Percentiles rank a stretch among this genome's conserved stretches.
Evolutionary conservation across 2,797 vertebrate genomes (phyloP).

Genomic region (Labroides dimidiatus): DNA sequence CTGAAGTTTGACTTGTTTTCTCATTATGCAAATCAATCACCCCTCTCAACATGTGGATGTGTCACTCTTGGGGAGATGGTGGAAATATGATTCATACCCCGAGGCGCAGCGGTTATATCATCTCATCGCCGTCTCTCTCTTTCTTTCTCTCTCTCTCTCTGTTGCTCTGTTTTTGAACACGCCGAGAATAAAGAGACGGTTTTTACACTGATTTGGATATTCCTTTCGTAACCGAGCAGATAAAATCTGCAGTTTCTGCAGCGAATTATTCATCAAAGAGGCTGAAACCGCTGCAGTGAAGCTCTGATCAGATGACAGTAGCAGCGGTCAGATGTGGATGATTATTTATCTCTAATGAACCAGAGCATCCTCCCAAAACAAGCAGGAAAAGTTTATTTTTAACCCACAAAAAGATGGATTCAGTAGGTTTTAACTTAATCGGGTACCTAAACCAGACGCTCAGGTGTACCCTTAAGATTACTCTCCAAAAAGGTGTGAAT

Average conservation of each 20-base stretch:
- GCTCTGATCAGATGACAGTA: not conserved
- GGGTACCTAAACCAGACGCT: too few relatives aligned
- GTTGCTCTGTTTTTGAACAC: not conserved
- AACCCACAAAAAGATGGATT: too few relatives aligned
- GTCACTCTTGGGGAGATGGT: constrained; percentile 38
- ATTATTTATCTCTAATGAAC: not conserved
- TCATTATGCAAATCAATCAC: constrained; percentile 51
- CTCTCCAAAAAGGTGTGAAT: too few relatives aligned
- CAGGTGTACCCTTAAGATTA: too few relatives aligned
- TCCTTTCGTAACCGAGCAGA: not conserved
- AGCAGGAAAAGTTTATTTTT: too few relatives aligned
- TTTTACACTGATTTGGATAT: not conserved
- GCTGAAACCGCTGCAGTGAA: not conserved
- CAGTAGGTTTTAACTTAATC: too few relatives aligned
- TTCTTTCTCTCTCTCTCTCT: constrained; percentile 7
- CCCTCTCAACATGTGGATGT: constrained; percentile 34
- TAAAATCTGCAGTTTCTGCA: not conserved
- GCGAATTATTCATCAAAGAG: not conserved
- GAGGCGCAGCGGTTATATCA: constrained; percentile 23
- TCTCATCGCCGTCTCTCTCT: constrained; percentile 11
- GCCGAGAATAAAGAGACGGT: not conserved
- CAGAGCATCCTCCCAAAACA: too few relatives aligned
- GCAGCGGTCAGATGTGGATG: not conserved
- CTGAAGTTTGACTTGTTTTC: constrained; percentile 28
- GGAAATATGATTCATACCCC: constrained; percentile 26